Percentiles rank a stretch among this genome's conserved stretches.
Evolutionary conservation across 1,140 invertebrate genomes (phyloP).

Genomic region (Drosophila pandora): DNA sequence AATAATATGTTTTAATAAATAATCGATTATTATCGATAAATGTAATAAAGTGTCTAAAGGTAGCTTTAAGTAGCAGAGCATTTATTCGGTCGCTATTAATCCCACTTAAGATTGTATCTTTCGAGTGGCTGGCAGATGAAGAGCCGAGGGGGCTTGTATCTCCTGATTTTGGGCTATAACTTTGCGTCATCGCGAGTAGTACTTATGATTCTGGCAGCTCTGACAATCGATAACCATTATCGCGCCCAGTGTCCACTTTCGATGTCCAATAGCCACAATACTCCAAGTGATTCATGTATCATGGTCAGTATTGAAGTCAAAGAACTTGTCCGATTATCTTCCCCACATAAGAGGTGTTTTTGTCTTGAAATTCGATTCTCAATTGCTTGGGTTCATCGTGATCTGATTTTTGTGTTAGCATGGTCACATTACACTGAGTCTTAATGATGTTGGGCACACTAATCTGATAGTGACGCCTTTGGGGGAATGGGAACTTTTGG

Average conservation of each 20-base stretch:
- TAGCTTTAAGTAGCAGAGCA: constrained; percentile 1
- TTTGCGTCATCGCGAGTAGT: constrained; percentile 17
- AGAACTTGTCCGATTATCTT: constrained; percentile 27
- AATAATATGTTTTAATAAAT: too few species aligned
- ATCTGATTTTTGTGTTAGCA: neutral
- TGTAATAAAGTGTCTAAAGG: too few species aligned
- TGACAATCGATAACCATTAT: constrained; percentile 40
- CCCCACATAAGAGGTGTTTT: constrained; percentile 4
- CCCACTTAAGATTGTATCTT: constrained; percentile 25
- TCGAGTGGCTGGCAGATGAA: constrained; percentile 23
- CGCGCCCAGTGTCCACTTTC: constrained; percentile 2
- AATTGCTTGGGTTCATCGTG: too few species aligned
- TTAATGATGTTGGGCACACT: neutral
- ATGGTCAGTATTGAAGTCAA: constrained; percentile 28
- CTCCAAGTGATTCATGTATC: constrained; percentile 21
- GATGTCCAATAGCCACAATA: constrained; percentile 6
- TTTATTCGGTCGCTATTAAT: neutral
- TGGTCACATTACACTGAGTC: too few species aligned
- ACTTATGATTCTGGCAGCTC: constrained; percentile 35
- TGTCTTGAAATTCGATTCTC: neutral
- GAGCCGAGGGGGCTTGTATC: constrained; percentile 21
- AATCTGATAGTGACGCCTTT: neutral
- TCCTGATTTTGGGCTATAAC: constrained; percentile 20
- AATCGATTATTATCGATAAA: too few species aligned
- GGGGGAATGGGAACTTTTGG: neutral